These are phyloP conservation scores for Allygus modestus DNA, from an alignment of 2,888 invertebrate species.

Conservation along the genomic window DNA sequence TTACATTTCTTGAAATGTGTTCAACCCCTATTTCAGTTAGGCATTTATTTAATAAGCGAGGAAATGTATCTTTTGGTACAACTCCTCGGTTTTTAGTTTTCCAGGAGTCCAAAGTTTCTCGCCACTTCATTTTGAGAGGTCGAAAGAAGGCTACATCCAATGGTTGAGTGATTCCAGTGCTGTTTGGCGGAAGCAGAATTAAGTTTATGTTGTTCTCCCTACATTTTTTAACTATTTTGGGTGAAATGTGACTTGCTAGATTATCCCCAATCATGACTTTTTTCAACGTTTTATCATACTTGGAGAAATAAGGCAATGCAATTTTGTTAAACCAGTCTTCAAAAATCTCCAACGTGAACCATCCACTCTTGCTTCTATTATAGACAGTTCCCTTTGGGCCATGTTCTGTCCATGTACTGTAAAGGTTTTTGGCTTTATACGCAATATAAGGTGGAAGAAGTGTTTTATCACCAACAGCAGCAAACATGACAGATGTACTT, in stretches of 20 bases:
- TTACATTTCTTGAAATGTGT: constrained; percentile 29
- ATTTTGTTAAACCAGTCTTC: constrained; percentile 71
- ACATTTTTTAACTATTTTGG: constrained; percentile 65
- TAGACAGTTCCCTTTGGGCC: constrained; percentile 72
- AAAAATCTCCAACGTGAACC: constrained; percentile 71
- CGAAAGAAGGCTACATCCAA: constrained; percentile 71
- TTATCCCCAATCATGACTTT: constrained; percentile 71
- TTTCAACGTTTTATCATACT: constrained; percentile 24
- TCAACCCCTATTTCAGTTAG: constrained; percentile 14
- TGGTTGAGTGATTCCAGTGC: constrained; percentile 71
- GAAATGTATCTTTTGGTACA: constrained; percentile 55
- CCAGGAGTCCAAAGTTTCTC: constrained; percentile 60
- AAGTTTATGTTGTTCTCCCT: constrained; percentile 72
- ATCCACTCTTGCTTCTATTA: constrained; percentile 72
- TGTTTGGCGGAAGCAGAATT: constrained; percentile 72
- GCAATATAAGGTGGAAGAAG: constrained; percentile 72
- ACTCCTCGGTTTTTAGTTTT: constrained; percentile 51
- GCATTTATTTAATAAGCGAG: constrained; percentile 53
- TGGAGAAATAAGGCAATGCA: constrained; percentile 59
- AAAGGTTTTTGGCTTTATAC: constrained; percentile 72
- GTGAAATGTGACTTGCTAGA: constrained; percentile 69
- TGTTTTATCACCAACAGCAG: constrained; percentile 71
- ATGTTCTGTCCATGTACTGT: constrained; percentile 72
- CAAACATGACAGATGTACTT: constrained; percentile 72
- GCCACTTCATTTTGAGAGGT: constrained; percentile 70